phyloP scores from a whole-genome alignment of 2,113 vertebrate species.

The Syrmaticus mikado region DNA sequence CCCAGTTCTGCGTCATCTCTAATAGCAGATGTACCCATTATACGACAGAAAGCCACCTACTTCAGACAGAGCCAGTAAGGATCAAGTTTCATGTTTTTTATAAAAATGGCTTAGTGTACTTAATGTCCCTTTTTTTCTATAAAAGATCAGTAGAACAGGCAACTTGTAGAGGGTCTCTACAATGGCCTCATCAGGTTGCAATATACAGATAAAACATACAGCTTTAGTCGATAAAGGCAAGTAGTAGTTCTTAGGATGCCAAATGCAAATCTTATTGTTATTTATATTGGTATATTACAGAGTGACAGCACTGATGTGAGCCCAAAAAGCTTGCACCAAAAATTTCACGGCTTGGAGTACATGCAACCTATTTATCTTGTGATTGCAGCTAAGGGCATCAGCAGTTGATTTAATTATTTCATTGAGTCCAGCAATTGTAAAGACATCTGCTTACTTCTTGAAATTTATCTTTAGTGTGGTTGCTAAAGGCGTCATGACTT shows the following conservation, averaged over 20 bases:
- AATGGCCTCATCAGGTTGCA: not conserved
- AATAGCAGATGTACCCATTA: not conserved
- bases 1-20: not conserved
- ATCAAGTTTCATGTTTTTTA: not conserved
- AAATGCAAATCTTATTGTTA: not conserved
- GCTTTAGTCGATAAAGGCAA: not conserved
- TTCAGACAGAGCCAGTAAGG: not conserved
- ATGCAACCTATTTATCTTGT: not conserved
- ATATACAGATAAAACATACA: not conserved
- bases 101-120: slow-evolving; percentile 7
- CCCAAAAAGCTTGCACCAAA: not conserved
- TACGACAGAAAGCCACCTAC: slow-evolving; percentile 3
- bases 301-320: not conserved
- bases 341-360: not conserved
- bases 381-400: not conserved
- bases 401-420: not conserved
- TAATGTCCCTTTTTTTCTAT: not conserved
- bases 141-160: not conserved
- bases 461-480: not conserved
- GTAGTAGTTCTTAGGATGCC: not conserved
- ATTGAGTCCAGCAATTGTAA: not conserved
- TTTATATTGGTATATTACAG: not conserved
- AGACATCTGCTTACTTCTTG: not conserved
- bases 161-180: not conserved
- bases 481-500: not conserved